Evolutionary conservation across 2,113 vertebrate genomes (phyloP).

Genomic region (Hydrochoerus hydrochaeris): DNA sequence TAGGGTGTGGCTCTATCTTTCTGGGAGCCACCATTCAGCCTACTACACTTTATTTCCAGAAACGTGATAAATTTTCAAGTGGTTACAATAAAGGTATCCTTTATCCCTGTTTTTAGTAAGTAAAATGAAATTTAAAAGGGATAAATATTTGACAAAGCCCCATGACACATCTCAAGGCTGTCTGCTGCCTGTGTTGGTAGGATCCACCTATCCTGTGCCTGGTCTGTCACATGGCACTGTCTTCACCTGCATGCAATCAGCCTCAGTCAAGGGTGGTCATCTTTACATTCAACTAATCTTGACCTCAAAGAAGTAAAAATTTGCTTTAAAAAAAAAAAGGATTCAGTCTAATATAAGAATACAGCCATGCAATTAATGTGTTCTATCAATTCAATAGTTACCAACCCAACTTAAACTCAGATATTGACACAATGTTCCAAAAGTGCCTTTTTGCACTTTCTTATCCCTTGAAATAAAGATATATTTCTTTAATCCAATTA

Average conservation of each 20-base stretch:
- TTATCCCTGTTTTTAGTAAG: neutral
- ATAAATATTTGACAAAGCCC: neutral
- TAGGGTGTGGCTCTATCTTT: neutral
- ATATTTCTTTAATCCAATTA: neutral
- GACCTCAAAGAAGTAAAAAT: neutral
- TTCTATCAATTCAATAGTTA: constrained; percentile 39
- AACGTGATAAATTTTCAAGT: neutral
- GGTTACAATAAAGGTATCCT: neutral
- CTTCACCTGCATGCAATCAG: neutral
- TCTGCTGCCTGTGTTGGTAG: neutral
- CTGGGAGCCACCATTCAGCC: neutral
- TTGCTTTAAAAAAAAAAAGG: neutral
- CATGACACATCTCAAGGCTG: neutral
- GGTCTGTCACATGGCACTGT: neutral
- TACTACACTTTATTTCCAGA: neutral
- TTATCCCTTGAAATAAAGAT: constrained; percentile 1
- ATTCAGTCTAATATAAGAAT: neutral
- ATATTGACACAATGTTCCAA: neutral
- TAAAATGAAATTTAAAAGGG: constrained; percentile 24
- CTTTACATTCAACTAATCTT: neutral
- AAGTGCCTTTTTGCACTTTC: constrained; percentile 47
- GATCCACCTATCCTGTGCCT: neutral
- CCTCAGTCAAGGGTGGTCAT: neutral
- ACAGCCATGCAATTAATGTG: neutral
- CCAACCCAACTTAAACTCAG: constrained; percentile 12